Base-by-base conservation (phyloP, 2,113 vertebrate genomes). In the Struthio camelus region DNA sequence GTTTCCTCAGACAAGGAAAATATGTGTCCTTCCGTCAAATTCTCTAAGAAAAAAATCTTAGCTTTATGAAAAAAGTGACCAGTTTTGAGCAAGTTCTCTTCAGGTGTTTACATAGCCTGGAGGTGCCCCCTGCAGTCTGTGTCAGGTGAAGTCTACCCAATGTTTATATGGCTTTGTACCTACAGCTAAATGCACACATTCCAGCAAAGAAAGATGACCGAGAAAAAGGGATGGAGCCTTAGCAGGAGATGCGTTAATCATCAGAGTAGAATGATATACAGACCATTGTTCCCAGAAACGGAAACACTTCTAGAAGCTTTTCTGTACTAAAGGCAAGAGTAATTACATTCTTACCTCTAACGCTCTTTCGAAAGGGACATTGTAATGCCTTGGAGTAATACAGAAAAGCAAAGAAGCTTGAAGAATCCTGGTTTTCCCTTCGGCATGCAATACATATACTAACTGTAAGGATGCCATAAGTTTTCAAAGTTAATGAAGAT, bases 241-340 rank as follows among this genome's bases (percentile, higher is more conserved):
- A 48, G 90, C 75, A 92, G 64, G 59, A 88, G 54, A 20, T 64
- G 64, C 71, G 69, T 94, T 94, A 87, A 90, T 94, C 91, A 85
- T 69, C 87, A 91, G 79, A 66, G 56, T n/a, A 54, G 85, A 80
- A 89, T 87, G 71, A 89, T 48, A 71, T 51, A 66, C 42, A 78
- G n/a, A 73, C 10, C 16, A n/a, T 46, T 75, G 51, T 95, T 93
- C 54, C 56, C 89, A 90, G 70, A 93, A 91, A 75, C 84, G 56
- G 54, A 91, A 90, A 85, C 94, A 86, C 25, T 93, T 96, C 72
- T 66, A 85, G 71, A 66, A 85, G 50, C 7, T 51, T 87, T 93
- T 78, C 67, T 83, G 69, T 66, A 66, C 50, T 48, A 77, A 87
- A 85, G 54, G 79, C 64, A 90, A 62, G 25, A 48, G 46, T 76